Evolutionary conservation across 2,113 vertebrate genomes (phyloP).

Genomic region (Neopipo cinnamomea): DNA sequence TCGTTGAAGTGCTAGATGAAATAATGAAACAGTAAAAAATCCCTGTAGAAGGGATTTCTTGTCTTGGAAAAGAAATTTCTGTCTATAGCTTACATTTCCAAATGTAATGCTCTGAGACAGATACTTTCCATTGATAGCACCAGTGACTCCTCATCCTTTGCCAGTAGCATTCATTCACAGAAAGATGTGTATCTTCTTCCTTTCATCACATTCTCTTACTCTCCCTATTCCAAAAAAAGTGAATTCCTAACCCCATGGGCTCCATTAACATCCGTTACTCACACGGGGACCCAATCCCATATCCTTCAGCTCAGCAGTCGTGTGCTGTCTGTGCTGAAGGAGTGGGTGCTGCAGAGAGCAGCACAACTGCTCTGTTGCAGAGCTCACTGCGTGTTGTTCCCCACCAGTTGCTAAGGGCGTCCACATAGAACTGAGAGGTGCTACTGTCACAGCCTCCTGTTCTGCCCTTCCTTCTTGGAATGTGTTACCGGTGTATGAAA

Average conservation of each 20-base stretch:
- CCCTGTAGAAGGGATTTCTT: neutral
- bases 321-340: neutral
- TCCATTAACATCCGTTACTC: neutral
- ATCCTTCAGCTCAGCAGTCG: neutral
- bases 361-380: neutral
- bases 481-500: neutral
- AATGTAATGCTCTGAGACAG: neutral
- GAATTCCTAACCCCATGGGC: neutral
- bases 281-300: fast-evolving
- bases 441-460: neutral
- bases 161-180: neutral
- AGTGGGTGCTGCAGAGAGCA: neutral
- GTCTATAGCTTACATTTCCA: neutral
- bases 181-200: neutral
- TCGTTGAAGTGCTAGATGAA: neutral
- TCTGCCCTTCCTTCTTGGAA: neutral
- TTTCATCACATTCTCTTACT: neutral
- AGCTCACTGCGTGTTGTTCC: neutral
- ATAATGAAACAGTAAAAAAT: neutral
- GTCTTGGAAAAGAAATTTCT: neutral
- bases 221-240: neutral
- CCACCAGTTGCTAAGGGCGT: neutral
- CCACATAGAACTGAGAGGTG: neutral
- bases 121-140: neutral
- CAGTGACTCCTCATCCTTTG: neutral